Base-by-base conservation (phyloP, 2,113 vertebrate genomes). In the Brienomyrus longianalis region DNA sequence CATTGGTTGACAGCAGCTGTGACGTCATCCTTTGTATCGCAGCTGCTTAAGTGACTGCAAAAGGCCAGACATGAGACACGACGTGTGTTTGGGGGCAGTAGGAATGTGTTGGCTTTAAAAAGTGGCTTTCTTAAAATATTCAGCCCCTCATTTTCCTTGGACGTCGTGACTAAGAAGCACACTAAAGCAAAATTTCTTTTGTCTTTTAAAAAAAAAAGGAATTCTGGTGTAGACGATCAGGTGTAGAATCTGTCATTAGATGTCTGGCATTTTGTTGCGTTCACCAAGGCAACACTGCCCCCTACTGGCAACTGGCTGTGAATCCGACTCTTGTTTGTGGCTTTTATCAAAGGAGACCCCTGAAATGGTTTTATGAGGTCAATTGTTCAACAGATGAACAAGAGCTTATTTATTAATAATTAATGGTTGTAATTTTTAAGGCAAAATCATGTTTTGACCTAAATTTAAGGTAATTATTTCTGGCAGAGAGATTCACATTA, bases 21-120 rank as follows among this genome's bases (percentile, higher is more conserved):
- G 50, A 83, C 50, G 52, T 84, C 66, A 89, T 52, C 88, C 47
- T 51, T 77, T 80, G 88, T 77, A 80, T 50, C 70, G 9, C 47
- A n/a, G 47, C 15, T 39, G 66, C 62, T 52, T 50, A 89, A 48
- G 17, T 89, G 66, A 50, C 43, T 88, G 19, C 15, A 19, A 48
- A 86, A 87, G 48, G 13, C 50, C 27, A 87, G 51, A 87, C 85
- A 43, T 87, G 85, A 50, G 7, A n/a, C n/a, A 50, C 54, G 85
- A 56, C 23, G 27, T 52, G 7, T 19, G 50, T 35, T 35, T 21
- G 7, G 5, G 56, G 51, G 87, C 43, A 47, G 11, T 17, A 35
- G n/a, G 31, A 39, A 15, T 19, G 50, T 4, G 48, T n/a, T 66
- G 19, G 39, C 23, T 19, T 43, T 62, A 19, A 10, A 86, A 62